A percentile compares a stretch with the other conserved stretches of the same genome.
These are phyloP conservation scores for Potamilus streckersoni DNA, from an alignment of 1,140 invertebrate genomes.

Conservation along the genomic window DNA sequence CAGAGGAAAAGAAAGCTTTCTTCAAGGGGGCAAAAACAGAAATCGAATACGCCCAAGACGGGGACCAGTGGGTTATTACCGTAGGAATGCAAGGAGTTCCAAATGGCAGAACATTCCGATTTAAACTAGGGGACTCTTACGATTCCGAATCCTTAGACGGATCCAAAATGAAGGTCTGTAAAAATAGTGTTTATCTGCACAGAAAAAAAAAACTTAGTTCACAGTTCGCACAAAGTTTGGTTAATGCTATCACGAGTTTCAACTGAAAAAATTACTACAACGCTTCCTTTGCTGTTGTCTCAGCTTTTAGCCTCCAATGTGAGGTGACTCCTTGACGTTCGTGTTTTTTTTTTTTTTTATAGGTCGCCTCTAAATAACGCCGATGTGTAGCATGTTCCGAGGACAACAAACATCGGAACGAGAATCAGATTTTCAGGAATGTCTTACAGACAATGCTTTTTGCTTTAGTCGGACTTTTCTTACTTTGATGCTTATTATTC, in stretches of 20 bases:
- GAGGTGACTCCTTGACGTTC: no score
- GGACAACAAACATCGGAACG: no score
- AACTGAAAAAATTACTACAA: no score
- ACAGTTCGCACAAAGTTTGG: not conserved
- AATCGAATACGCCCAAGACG: constrained; percentile 35
- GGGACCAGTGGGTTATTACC: constrained; percentile 42
- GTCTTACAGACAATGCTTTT: no score
- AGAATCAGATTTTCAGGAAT: no score
- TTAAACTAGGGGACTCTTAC: constrained; percentile 42
- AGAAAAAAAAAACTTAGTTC: not conserved
- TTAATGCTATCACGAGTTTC: not conserved
- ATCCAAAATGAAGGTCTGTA: constrained; percentile 37
- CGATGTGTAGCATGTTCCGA: no score
- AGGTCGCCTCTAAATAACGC: no score
- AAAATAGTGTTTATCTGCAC: not conserved
- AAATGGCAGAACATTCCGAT: constrained; percentile 37
- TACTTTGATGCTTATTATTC: no score
- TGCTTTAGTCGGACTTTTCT: no score
- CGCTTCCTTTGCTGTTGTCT: no score
- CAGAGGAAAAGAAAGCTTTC: constrained; percentile 38
- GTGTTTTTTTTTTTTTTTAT: no score
- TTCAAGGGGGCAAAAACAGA: constrained; percentile 41
- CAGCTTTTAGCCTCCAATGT: no score
- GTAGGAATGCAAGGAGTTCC: constrained; percentile 43
- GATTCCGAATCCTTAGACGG: constrained; percentile 47